A percentile compares a stretch with the other conserved stretches of the same genome.
phyloP scores from a whole-genome alignment of 2,113 vertebrate species.

The Rhinopomastus cyanomelas region DNA sequence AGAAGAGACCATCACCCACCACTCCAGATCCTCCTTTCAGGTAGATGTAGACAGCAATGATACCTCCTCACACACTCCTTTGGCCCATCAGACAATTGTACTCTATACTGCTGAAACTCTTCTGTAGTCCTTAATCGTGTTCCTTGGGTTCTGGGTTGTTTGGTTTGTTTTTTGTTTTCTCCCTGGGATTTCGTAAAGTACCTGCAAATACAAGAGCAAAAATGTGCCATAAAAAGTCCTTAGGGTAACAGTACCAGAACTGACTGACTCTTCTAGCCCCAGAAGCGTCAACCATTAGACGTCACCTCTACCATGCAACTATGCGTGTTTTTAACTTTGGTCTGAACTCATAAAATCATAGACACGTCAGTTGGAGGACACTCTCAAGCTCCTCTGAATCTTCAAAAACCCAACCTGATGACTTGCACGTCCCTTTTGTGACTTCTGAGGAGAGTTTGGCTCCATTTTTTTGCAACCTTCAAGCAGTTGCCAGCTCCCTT shows the following conservation, averaged over 20 bases:
- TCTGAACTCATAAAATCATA: neutral
- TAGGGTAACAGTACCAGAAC: neutral
- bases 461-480: neutral
- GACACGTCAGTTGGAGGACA: neutral
- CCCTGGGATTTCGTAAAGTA: neutral
- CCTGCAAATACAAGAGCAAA: neutral
- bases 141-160: neutral
- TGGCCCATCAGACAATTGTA: neutral
- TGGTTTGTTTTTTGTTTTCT: neutral
- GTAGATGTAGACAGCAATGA: no score
- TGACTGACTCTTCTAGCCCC: neutral
- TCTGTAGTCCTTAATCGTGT: neutral
- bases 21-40: no score
- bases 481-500: fast-evolving
- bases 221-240: neutral
- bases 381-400: neutral
- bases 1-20: no score
- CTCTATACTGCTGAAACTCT: neutral
- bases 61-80: no score
- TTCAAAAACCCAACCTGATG: neutral
- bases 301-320: neutral
- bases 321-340: neutral
- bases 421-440: fast-evolving
- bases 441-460: neutral
- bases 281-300: neutral